phyloP scores from a whole-genome alignment of 2,113 vertebrate genomes.

The Hippocampus abdominalis region DNA sequence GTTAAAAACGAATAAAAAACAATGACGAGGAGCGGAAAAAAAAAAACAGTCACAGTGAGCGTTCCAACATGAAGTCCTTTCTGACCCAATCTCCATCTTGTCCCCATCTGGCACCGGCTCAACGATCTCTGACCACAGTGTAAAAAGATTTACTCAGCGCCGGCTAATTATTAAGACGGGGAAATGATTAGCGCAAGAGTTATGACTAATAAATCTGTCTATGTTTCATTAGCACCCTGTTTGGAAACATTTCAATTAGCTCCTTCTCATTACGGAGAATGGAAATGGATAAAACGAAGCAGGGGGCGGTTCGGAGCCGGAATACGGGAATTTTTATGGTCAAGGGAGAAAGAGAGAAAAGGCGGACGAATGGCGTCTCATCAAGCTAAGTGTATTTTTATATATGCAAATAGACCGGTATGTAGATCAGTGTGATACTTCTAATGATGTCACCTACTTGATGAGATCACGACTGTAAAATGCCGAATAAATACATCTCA shows the following conservation, averaged over 20 bases:
- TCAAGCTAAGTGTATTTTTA: constrained; percentile 50
- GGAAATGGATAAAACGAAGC: constrained; percentile 22
- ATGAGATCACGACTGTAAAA: constrained; percentile 41
- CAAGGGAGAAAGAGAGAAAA: constrained; percentile 30
- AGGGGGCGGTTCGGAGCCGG: background rate
- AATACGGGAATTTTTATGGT: constrained; percentile 41
- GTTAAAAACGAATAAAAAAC: constrained; percentile 31
- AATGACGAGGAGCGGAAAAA: constrained; percentile 35
- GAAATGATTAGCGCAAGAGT: constrained; percentile 68
- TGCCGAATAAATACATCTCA: constrained; percentile 21
- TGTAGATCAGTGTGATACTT: constrained; percentile 42
- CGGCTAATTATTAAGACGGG: constrained; percentile 63
- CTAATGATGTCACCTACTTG: constrained; percentile 47
- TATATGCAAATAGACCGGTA: constrained; percentile 36
- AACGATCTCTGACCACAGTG: constrained; percentile 53
- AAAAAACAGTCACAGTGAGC: constrained; percentile 4
- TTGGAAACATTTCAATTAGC: constrained; percentile 63
- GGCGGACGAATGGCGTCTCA: constrained; percentile 15
- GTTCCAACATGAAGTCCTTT: constrained; percentile 4
- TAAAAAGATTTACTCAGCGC: constrained; percentile 67
- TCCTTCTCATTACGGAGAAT: constrained; percentile 59
- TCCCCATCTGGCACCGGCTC: constrained; percentile 40
- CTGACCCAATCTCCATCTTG: constrained; percentile 14
- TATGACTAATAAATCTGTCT: constrained; percentile 69
- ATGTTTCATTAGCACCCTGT: constrained; percentile 69